phyloP scores from a whole-genome alignment of 2,113 vertebrate genomes.

The Phainopepla nitens region DNA sequence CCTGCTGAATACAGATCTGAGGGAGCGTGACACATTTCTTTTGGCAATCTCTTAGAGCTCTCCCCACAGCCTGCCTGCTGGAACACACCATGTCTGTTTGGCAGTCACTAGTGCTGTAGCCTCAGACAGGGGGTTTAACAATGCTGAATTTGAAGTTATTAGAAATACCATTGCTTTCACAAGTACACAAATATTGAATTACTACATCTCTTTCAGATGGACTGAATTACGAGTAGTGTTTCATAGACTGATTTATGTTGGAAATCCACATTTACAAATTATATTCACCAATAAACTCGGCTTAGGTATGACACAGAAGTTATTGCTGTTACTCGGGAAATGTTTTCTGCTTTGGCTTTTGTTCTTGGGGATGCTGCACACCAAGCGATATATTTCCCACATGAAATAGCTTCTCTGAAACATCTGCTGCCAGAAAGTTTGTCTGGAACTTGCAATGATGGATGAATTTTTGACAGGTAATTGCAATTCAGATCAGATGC shows the following conservation, averaged over 20 bases:
- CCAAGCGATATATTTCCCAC: conserved; percentile 53
- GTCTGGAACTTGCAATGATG: conserved; percentile 72
- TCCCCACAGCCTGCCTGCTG: neutral
- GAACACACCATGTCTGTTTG: neutral
- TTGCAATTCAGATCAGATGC: conserved; percentile 82
- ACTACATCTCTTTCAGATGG: neutral
- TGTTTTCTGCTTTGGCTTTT: conserved; percentile 53
- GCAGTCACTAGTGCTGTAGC: neutral
- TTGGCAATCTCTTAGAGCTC: neutral
- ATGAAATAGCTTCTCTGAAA: conserved; percentile 64
- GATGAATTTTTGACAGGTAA: conserved; percentile 81
- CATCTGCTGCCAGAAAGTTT: conserved; percentile 77
- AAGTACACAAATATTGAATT: neutral
- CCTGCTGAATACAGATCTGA: neutral
- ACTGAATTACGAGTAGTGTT: neutral
- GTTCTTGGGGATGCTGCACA: conserved; percentile 57
- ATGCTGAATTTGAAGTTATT: neutral
- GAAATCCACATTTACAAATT: conserved; percentile 21
- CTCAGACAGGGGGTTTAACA: neutral
- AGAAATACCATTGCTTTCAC: neutral
- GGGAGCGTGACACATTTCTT: neutral
- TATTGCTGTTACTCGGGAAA: conserved; percentile 32
- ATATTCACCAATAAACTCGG: neutral
- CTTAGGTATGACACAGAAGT: neutral
- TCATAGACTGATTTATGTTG: neutral